Evolutionary conservation across 2,113 vertebrate species (phyloP).

Genomic region (Cyanistes caeruleus): DNA sequence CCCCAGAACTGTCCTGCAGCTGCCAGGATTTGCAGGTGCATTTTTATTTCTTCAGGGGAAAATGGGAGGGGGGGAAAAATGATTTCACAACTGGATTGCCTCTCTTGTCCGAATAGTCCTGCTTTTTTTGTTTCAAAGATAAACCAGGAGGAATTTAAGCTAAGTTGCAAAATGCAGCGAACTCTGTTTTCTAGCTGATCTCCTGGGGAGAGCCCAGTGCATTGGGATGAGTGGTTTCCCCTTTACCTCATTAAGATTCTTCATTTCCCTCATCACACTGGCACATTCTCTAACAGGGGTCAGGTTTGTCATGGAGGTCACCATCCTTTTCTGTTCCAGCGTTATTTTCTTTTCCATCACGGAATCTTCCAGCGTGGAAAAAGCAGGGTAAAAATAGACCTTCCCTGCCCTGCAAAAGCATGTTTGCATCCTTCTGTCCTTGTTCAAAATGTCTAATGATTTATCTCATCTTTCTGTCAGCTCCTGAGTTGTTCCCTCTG

Average conservation of each 20-base stretch:
- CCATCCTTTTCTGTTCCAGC: not conserved
- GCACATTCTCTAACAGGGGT: constrained; percentile 34
- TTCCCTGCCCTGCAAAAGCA: not conserved
- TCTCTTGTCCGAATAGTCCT: not conserved
- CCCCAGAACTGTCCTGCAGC: not conserved
- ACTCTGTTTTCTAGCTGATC: not conserved
- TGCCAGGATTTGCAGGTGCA: not conserved
- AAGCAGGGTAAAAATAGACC: constrained; percentile 14
- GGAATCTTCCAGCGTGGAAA: not conserved
- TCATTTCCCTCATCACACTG: constrained; percentile 26
- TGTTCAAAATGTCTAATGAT: not conserved
- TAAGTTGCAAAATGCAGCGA: not conserved
- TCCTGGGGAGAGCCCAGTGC: not conserved
- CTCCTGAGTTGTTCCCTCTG: not conserved
- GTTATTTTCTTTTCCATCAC: constrained; percentile 36
- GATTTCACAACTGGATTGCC: not conserved
- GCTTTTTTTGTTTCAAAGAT: not conserved
- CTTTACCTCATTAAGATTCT: constrained; percentile 35
- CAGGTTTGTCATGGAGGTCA: not conserved
- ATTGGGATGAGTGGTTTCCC: not conserved
- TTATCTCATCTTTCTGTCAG: not conserved
- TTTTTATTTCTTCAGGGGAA: not conserved
- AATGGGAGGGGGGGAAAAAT: not conserved
- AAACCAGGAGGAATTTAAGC: not conserved
- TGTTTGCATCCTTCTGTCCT: not conserved